Conservation (phyloP, 2,888 invertebrate genomes). For the Athalia circularis region DNA sequence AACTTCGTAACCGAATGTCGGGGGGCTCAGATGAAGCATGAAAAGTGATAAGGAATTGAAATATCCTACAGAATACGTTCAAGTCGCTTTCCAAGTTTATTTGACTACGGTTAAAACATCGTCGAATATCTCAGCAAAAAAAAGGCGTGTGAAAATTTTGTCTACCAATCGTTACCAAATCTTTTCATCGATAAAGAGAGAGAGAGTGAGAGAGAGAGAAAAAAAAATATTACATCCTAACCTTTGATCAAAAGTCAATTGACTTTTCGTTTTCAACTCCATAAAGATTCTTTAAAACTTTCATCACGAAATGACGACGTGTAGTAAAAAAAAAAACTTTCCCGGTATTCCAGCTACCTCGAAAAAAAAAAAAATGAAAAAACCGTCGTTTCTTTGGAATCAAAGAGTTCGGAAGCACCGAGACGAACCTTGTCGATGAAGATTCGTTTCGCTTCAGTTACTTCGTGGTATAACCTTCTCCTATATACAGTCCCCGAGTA, state of each 20-base stretch:
- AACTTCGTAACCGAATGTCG: conserved; percentile 5
- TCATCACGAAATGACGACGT: no score
- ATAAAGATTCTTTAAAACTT: no score
- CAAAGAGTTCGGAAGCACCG: neutral
- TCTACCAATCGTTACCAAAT: no score
- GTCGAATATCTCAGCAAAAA: neutral
- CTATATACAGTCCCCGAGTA: neutral
- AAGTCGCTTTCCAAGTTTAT: no score
- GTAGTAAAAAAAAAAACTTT: no score
- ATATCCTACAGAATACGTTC: neutral
- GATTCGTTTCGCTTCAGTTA: conserved; percentile 37
- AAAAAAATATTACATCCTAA: neutral
- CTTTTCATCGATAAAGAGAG: neutral
- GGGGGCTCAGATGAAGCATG: neutral
- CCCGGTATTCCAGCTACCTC: no score
- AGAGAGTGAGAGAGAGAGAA: neutral
- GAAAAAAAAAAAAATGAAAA: no score
- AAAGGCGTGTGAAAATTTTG: neutral
- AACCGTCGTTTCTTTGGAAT: no score
- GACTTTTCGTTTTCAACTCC: no score
- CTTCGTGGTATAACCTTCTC: neutral
- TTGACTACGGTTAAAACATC: no score
- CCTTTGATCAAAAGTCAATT: no score
- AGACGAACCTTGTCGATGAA: conserved; percentile 51
- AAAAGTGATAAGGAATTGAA: conserved; percentile 30